Evolutionary conservation across 2,113 vertebrate genomes (phyloP).

Genomic region (Serilophus lunatus): DNA sequence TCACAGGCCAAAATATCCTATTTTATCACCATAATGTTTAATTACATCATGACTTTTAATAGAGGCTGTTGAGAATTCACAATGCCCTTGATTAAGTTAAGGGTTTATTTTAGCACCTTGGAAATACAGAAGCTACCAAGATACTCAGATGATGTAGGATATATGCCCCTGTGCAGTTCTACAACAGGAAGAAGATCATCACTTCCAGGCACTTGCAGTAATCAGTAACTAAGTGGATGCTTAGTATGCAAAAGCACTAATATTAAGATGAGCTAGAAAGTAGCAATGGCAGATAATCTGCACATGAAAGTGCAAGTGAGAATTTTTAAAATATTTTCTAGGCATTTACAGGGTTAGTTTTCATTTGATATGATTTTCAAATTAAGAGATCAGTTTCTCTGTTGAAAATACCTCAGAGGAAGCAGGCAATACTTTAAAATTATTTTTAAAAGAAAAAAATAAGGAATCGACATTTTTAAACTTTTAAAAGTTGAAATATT

Average conservation of each 20-base stretch:
- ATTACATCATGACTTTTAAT: background rate
- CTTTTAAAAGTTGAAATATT: background rate
- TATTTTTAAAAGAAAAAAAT: background rate
- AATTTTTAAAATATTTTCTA: background rate
- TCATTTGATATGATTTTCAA: background rate
- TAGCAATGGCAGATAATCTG: background rate
- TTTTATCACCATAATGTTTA: background rate
- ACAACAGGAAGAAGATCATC: background rate
- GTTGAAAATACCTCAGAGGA: background rate
- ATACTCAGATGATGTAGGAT: background rate
- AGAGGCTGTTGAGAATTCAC: background rate
- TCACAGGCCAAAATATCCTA: background rate
- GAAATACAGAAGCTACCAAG: background rate
- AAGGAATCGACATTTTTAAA: background rate
- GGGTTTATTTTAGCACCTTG: background rate
- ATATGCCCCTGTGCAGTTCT: background rate
- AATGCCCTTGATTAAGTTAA: background rate
- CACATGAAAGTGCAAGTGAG: background rate
- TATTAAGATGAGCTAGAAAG: background rate
- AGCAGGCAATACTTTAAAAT: background rate
- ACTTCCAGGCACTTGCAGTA: background rate
- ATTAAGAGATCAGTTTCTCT: background rate
- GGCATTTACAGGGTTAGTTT: background rate
- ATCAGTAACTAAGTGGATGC: background rate
- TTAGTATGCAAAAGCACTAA: background rate